Conservation (phyloP, 2,888 invertebrate genomes). For the Athalia circularis region DNA sequence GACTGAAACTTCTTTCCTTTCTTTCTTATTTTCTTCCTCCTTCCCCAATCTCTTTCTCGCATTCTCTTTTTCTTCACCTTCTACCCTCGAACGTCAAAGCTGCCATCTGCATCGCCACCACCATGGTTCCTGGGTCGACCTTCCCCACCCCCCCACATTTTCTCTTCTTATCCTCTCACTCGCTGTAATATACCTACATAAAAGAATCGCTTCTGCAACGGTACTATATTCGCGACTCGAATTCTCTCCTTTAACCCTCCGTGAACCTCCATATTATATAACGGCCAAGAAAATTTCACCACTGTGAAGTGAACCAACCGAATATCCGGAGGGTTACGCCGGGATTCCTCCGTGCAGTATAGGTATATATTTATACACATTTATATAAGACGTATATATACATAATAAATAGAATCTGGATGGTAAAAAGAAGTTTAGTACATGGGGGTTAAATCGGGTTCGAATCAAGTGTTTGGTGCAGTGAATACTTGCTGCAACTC, state of each 20-base stretch:
- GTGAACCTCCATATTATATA: too few species aligned
- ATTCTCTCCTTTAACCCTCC: conserved; percentile 12
- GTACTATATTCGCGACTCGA: conserved; percentile 10
- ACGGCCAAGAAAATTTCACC: conserved; percentile 47
- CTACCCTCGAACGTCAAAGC: conserved; percentile 18
- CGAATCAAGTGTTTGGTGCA: conserved; percentile 64
- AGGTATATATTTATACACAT: too few species aligned
- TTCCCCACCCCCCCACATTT: too few species aligned
- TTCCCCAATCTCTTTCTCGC: not conserved
- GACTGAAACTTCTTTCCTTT: conserved; percentile 51
- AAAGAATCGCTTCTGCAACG: conserved; percentile 2
- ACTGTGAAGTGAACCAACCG: conserved; percentile 61
- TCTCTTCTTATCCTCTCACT: too few species aligned
- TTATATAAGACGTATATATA: too few species aligned
- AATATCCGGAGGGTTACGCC: conserved; percentile 62
- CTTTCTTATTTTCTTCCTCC: not conserved
- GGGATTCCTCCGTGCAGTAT: too few species aligned
- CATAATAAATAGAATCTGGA: too few species aligned
- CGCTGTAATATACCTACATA: not conserved
- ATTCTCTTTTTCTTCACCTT: not conserved
- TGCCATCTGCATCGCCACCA: conserved; percentile 15
- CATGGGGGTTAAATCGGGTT: conserved; percentile 64
- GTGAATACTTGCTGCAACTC: conserved; percentile 62
- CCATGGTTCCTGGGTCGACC: too few species aligned
- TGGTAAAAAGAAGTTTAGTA: too few species aligned